These are phyloP conservation scores for Hydrotaea diabolus DNA, from an alignment of 2,888 invertebrate genomes.

Conservation along the genomic window DNA sequence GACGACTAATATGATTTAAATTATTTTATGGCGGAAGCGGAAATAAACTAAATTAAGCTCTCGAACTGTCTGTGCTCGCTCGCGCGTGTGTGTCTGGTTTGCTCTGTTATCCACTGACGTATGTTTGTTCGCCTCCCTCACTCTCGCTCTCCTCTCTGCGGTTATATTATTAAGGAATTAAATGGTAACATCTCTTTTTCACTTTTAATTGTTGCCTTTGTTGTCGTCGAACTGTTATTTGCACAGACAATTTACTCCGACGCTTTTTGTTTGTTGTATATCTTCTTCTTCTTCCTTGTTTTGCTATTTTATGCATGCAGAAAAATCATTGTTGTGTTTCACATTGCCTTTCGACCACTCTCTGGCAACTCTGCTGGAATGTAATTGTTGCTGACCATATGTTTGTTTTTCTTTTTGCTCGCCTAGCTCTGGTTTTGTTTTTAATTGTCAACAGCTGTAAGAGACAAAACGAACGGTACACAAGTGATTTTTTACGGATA, in stretches of 20 bases:
- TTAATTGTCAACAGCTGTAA: conserved; percentile 45
- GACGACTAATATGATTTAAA: neutral
- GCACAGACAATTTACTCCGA: conserved; percentile 11
- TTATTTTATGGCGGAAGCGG: conserved; percentile 7
- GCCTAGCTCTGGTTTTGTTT: conserved; percentile 4
- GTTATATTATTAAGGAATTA: conserved; percentile 39
- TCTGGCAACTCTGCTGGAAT: conserved; percentile 54
- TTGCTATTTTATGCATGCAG: conserved; percentile 4
- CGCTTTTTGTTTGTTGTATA: neutral
- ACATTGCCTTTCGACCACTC: conserved; percentile 22
- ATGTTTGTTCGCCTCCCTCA: neutral
- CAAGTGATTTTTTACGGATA: neutral
- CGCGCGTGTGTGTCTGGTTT: neutral
- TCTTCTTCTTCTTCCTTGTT: neutral
- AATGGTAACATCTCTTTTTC: conserved; percentile 51
- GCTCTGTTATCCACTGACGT: neutral
- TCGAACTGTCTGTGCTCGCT: neutral
- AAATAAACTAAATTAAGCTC: conserved; percentile 4
- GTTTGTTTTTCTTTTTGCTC: conserved; percentile 23
- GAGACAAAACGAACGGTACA: conserved; percentile 13
- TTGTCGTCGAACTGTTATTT: neutral
- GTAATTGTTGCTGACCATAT: conserved; percentile 37
- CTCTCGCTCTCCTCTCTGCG: neutral
- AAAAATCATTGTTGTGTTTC: neutral
- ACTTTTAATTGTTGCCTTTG: neutral